Evolutionary conservation across 2,113 vertebrate species (phyloP).

Genomic region (Epinephelus lanceolatus): DNA sequence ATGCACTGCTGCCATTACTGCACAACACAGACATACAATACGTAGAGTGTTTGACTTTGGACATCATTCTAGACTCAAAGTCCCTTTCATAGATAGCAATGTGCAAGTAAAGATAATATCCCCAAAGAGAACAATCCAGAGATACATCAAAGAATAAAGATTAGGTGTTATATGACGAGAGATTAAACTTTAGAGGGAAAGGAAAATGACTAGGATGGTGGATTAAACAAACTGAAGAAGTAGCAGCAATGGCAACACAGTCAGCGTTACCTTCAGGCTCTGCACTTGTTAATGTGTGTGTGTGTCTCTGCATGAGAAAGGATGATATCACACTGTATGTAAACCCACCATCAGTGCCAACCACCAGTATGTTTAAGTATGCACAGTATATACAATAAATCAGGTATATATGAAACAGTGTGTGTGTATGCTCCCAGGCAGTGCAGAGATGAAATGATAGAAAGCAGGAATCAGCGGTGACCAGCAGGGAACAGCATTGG

Average conservation of each 20-base stretch:
- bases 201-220: constrained; percentile 59
- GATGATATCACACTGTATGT: background rate
- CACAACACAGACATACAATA: background rate
- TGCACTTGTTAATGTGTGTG: constrained; percentile 43
- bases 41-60: background rate
- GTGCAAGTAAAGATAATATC: constrained; percentile 26
- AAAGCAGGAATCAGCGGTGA: constrained; percentile 91
- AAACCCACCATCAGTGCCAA: constrained; percentile 24
- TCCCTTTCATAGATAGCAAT: constrained; percentile 32
- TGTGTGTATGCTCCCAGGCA: constrained; percentile 82
- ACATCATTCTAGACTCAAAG: constrained; percentile 35
- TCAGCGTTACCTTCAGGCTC: constrained; percentile 64
- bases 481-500: constrained; percentile 91
- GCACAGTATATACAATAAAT: constrained; percentile 21
- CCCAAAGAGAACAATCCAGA: constrained; percentile 34
- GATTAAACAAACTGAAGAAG: constrained; percentile 65
- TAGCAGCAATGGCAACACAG: constrained; percentile 72
- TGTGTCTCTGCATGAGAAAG: constrained; percentile 10
- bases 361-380: constrained; percentile 24
- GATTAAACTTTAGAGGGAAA: constrained; percentile 49
- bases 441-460: constrained; percentile 95
- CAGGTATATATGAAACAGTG: constrained; percentile 34
- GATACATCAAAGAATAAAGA: constrained; percentile 23
- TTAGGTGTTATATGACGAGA: constrained; percentile 51
- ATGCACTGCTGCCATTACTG: background rate